Percentiles rank a stretch among this genome's conserved stretches.
Conservation (phyloP, 1,140 invertebrate species). For the Drosophila subpulchrella region DNA sequence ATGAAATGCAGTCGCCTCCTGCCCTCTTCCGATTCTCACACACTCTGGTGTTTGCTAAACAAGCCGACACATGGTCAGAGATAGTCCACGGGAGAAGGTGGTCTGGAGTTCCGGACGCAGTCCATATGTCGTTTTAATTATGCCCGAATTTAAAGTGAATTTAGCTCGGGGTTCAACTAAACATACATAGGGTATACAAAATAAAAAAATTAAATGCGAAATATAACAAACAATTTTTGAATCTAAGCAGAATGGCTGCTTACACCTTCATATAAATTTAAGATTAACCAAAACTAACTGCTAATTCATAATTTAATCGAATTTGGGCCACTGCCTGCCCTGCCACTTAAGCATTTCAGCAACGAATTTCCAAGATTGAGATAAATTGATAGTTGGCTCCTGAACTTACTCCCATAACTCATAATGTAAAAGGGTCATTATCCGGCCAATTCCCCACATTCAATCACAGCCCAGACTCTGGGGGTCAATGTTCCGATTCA, state of each 20-base stretch:
- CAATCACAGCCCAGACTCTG: slow-evolving; percentile 27
- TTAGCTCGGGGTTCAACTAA: not conserved
- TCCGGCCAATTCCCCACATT: slow-evolving; percentile 40
- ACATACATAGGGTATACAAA: not conserved
- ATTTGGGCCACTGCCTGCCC: not conserved
- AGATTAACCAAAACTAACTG: too few species aligned
- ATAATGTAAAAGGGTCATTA: slow-evolving; percentile 69
- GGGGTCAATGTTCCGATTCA: slow-evolving; percentile 76
- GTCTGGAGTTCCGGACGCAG: slow-evolving; percentile 16
- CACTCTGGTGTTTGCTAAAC: slow-evolving; percentile 62
- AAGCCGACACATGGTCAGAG: slow-evolving; percentile 59
- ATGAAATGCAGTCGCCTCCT: slow-evolving; percentile 60
- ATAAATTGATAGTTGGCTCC: slow-evolving; percentile 30
- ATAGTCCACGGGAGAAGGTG: slow-evolving; percentile 56
- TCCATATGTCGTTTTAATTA: slow-evolving; percentile 28
- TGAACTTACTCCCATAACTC: slow-evolving; percentile 34
- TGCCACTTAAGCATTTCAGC: not conserved
- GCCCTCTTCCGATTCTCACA: slow-evolving; percentile 15
- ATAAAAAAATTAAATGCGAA: not conserved
- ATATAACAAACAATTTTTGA: too few species aligned
- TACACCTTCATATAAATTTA: too few species aligned
- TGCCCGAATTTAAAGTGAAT: slow-evolving; percentile 17
- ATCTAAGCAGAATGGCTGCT: too few species aligned
- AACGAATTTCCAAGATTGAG: slow-evolving; percentile 6
- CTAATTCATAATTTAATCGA: not conserved